Percentiles rank a stretch among this genome's conserved stretches.
These are phyloP conservation scores for Deroptyus accipitrinus DNA, from an alignment of 2,113 vertebrate species.

Conservation along the genomic window DNA sequence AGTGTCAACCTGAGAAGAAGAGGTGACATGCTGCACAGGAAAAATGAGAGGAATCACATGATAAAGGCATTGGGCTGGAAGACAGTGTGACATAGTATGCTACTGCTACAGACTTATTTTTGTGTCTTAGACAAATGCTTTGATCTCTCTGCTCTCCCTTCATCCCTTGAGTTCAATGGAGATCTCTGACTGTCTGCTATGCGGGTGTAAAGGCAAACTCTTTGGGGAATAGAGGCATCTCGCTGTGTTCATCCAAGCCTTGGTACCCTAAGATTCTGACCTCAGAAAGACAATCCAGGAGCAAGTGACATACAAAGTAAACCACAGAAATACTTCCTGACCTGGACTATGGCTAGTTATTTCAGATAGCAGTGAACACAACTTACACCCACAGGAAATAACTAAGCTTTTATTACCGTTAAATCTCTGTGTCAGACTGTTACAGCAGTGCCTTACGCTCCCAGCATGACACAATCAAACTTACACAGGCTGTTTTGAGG, in stretches of 20 bases:
- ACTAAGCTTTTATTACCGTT: not conserved
- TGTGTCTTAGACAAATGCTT: not conserved
- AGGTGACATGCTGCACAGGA: fast-evolving
- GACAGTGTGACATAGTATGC: not conserved
- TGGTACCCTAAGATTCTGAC: not conserved
- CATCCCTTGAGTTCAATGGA: not conserved
- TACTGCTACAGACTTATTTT: not conserved
- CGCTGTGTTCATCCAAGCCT: not conserved
- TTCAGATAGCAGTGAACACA: not conserved
- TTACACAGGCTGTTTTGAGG: not conserved
- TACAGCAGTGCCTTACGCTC: not conserved
- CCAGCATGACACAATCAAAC: not conserved
- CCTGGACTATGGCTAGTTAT: fast-evolving
- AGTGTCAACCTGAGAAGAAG: not conserved
- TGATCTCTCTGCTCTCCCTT: not conserved
- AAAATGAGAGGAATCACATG: not conserved
- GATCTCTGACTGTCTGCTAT: not conserved
- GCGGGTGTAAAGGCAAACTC: not conserved
- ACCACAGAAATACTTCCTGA: not conserved
- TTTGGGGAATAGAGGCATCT: not conserved
- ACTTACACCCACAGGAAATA: not conserved
- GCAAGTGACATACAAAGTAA: not conserved
- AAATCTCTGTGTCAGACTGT: not conserved
- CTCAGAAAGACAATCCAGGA: not conserved
- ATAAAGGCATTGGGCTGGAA: not conserved